phyloP scores from a whole-genome alignment of 2,797 vertebrate species.

The Falco berigora region DNA sequence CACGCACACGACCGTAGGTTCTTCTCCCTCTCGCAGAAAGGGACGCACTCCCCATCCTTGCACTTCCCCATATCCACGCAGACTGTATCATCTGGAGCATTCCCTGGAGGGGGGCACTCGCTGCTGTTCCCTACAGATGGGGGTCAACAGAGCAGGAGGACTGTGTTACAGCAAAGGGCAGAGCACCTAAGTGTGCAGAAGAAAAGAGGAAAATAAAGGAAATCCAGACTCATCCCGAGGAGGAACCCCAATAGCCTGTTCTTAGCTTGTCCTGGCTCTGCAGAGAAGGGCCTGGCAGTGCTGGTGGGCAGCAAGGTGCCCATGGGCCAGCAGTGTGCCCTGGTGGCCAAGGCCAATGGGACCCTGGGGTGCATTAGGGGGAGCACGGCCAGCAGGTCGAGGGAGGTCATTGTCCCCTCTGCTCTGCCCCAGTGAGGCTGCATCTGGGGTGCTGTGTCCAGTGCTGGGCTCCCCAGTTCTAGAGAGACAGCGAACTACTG shows the following conservation, averaged over 20 bases:
- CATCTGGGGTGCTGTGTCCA: too few relatives aligned
- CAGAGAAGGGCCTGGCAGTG: too few relatives aligned
- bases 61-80: slow-evolving; percentile 93
- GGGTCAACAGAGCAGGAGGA: not conserved
- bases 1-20: slow-evolving; percentile 86
- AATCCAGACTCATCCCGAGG: not conserved
- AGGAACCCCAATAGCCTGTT: not conserved
- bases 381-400: too few relatives aligned
- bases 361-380: too few relatives aligned
- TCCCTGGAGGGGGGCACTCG: slow-evolving; percentile 86
- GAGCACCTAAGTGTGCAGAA: not conserved
- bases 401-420: too few relatives aligned
- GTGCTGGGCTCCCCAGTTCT: too few relatives aligned
- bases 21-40: slow-evolving; percentile 88
- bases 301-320: too few relatives aligned
- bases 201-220: not conserved
- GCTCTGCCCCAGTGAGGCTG: too few relatives aligned
- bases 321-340: too few relatives aligned
- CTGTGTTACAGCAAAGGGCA: not conserved
- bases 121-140: slow-evolving; percentile 83
- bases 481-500: too few relatives aligned
- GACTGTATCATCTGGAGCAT: slow-evolving; percentile 78
- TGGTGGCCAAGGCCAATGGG: too few relatives aligned
- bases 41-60: slow-evolving; percentile 84
- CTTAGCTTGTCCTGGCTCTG: not conserved